Conservation (phyloP, 2,888 invertebrate genomes). For the Ectemnius cavifrons region DNA sequence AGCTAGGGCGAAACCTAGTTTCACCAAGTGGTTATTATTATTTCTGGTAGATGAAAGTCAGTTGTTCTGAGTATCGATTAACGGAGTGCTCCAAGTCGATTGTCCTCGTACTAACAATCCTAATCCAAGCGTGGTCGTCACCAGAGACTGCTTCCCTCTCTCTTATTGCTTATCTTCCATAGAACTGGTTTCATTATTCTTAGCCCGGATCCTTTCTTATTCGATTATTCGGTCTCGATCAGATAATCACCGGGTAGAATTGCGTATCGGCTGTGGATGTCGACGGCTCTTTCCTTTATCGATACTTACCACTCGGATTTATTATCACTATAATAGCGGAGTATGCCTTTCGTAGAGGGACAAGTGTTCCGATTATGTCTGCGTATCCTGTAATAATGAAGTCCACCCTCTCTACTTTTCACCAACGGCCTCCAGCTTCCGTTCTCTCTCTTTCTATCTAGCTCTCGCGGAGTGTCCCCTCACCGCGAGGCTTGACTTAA, state of each 20-base stretch:
- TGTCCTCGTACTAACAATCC: constrained; percentile 26
- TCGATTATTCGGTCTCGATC: constrained; percentile 28
- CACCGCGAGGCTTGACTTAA: no score
- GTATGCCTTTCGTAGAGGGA: no score
- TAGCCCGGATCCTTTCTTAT: constrained; percentile 41
- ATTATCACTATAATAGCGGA: no score
- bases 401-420: not conserved
- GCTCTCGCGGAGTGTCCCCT: no score
- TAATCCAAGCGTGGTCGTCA: constrained; percentile 1
- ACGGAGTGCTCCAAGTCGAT: constrained; percentile 1
- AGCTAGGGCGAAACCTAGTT: no score
- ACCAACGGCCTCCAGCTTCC: no score
- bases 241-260: constrained; percentile 47
- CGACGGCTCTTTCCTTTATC: not conserved
- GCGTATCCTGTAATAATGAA: not conserved
- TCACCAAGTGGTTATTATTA: no score
- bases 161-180: not conserved
- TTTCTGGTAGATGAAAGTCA: no score
- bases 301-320: no score
- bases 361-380: no score
- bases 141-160: constrained; percentile 9
- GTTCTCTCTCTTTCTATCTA: no score
- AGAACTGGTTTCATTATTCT: constrained; percentile 48
- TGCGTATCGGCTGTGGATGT: constrained; percentile 35
- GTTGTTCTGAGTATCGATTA: no score